Base-by-base conservation (phyloP, 2,888 invertebrate species). In the Aquatica leii region DNA sequence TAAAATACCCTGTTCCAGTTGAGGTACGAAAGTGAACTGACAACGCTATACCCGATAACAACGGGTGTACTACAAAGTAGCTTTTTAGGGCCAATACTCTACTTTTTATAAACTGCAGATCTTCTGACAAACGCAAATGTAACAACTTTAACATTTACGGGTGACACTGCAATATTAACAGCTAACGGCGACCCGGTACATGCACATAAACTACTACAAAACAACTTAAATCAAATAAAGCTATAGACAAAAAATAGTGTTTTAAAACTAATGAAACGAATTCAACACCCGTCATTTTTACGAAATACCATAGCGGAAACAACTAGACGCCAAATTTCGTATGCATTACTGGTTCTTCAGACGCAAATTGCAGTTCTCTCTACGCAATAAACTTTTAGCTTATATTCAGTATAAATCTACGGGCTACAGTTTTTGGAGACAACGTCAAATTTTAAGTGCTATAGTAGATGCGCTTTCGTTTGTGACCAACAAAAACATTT, bases 401-500 rank as follows among this genome's bases (percentile, higher is more conserved):
- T 43, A 14, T 15, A 43, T 9, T 17, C 15, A 6, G 17, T 43
- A 14, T 43, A 17, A 9, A 43, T 15, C 46, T 48, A 56, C 35
- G 48, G 31, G 56, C 18, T 56, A 9, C n/a, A 46, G 17, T 17
- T 56, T 15, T 20, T 46, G 48, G 48, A 15, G 31, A 49, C 56
- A 37, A 31, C 6, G 14, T 40, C 37, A 35, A 40, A 53, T 9
- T 55, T 11, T n/a, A n/a, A n/a, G n/a, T n/a, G n/a, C n/a, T n/a
- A n/a, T n/a, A n/a, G n/a, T n/a, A n/a, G n/a, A n/a, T n/a, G n/a
- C n/a, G n/a, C n/a, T n/a, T n/a, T n/a, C n/a, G n/a, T n/a, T n/a
- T n/a, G n/a, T n/a, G n/a, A n/a, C n/a, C n/a, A n/a, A n/a, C n/a
- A n/a, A n/a, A n/a, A n/a, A n/a, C n/a, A n/a, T n/a, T n/a, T n/a